phyloP scores from a whole-genome alignment of 2,888 invertebrate species.

The Bimastos eiseni region DNA sequence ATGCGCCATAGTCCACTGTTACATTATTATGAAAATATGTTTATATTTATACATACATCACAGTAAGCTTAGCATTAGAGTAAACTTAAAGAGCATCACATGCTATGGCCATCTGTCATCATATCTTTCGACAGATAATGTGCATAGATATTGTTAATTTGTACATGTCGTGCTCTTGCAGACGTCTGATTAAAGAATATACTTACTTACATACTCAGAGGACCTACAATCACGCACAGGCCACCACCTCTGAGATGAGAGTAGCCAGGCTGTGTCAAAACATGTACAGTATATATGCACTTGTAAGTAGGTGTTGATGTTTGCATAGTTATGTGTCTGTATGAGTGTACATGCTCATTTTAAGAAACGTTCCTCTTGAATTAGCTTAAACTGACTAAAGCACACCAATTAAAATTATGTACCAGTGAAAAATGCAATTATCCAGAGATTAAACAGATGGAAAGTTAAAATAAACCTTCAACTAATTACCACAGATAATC shows the following conservation, averaged over 20 bases:
- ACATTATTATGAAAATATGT: not conserved
- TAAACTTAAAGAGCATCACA: not conserved
- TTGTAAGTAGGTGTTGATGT: too few species aligned
- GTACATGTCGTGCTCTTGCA: too few species aligned
- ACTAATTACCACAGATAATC: not conserved
- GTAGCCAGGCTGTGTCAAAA: too few species aligned
- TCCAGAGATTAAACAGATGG: not conserved
- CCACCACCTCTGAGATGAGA: too few species aligned
- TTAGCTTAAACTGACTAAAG: not conserved
- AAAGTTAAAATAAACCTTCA: not conserved
- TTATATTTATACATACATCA: not conserved
- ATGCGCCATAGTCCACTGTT: not conserved
- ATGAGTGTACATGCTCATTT: not conserved
- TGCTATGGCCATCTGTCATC: not conserved
- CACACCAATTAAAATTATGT: not conserved
- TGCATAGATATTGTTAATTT: too few species aligned
- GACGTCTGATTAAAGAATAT: too few species aligned
- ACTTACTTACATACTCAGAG: too few species aligned
- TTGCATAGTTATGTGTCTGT: not conserved
- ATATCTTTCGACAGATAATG: too few species aligned
- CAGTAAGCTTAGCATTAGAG: not conserved
- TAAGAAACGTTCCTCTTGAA: not conserved
- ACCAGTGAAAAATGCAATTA: not conserved
- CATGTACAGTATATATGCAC: too few species aligned
- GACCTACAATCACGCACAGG: too few species aligned